Evolutionary conservation across 2,797 vertebrate species (phyloP), one percentile per base, ranked within the genome.

Genomic region (Bovichtus variegatus): DNA sequence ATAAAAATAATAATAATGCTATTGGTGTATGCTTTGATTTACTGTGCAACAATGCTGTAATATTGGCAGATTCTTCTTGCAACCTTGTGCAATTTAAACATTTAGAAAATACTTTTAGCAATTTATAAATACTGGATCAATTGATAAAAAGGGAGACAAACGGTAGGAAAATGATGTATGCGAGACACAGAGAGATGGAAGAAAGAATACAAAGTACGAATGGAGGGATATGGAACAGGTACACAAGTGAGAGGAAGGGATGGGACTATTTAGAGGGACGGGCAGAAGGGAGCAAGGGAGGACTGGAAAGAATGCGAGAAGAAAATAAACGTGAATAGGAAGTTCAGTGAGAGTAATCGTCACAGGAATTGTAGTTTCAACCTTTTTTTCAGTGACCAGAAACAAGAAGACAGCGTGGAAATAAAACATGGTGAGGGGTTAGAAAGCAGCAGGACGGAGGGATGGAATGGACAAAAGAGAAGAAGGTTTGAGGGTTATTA

Each of bases 401-500:
- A 61, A 50, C 7, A 70, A 50, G 19, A 63, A 41, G 36, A 70
- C 5, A 59, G 40, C 6, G 8, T 23, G 6, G n/a, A 67, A 62
- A 53, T 36, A 58, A 57, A 74, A 59, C 10, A 75, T 0, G 34
- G 36, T 5, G 19, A 49, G 18, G n/a, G 12, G 16, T 18, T 36
- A 29, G 63, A 70, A 51, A 59, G 59, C 41, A 71, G 44, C 2
- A 4, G 43, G 40, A 59, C 6, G 44, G 25, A 60, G 13, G 19
- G n/a, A 64, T 25, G 44, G 29, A 72, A 82, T 34, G 21, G 50
- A 64, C 13, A 16, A 47, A 76, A 70, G 50, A 71, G 43, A 19
- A 67, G 54, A 55, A 68, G 29, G 40, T 40, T 36, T 29, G 19
- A 74, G 54, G 67, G 73, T 71, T 63, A 68, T 57, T 47, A 64